Base-by-base conservation (phyloP, 2,888 invertebrate species). In the Bugula neritina region DNA sequence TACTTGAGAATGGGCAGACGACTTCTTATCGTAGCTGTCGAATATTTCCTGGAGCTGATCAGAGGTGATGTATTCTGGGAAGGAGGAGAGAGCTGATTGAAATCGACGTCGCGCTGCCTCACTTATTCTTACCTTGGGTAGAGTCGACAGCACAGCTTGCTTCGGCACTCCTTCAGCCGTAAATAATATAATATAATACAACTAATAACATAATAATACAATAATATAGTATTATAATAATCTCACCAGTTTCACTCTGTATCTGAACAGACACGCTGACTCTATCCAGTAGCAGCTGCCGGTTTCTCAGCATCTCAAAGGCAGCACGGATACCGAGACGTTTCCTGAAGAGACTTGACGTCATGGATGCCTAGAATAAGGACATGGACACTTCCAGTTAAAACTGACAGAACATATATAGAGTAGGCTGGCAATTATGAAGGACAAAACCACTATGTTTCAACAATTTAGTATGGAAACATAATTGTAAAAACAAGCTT, bases 311-410 rank as follows among this genome's bases (percentile, higher is more conserved):
- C 29, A 80, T 79, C 76, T 82, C 82, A 75, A 79, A 83, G 0
- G 82, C 80, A 27, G 82, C 83, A 27, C 81, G 73, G 17, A 82
- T 77, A 5, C 80, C 83, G 0, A 83, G 77, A 54, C 82, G 74
- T 54, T 81, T 74, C 23, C 83, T 74, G 73, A 82, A 78, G 35
- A 82, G 74, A 73, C 81, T 80, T 25, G 79, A 76, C 72, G 83
- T 82, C 79, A 83, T 79, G 1, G 83, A 83, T 71, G 75, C 77
- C 82, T 83, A 75, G n/a, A 74, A 71, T 13, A 43, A n/a, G n/a
- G n/a, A n/a, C n/a, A 54, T 1, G 72, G n/a, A 1, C n/a, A n/a
- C n/a, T n/a, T n/a, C n/a, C n/a, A n/a, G n/a, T n/a, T n/a, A n/a
- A n/a, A n/a, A n/a, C n/a, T n/a, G n/a, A n/a, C n/a, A n/a, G n/a